phyloP scores from a whole-genome alignment of 2,888 invertebrate species.

The Diaphora mendica region DNA sequence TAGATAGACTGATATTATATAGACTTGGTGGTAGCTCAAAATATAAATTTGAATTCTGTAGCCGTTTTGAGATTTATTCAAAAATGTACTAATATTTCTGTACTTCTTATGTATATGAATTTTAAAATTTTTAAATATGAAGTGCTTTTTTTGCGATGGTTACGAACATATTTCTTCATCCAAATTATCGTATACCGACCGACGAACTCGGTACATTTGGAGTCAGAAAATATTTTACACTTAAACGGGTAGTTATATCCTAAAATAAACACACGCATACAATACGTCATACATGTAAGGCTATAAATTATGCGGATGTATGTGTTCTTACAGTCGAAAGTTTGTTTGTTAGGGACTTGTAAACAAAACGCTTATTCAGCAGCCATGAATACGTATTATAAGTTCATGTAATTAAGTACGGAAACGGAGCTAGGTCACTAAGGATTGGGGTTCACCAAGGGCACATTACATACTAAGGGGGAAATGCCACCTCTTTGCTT shows the following conservation, averaged over 20 bases:
- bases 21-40: no score
- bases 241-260: neutral
- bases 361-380: slow-evolving; percentile 7
- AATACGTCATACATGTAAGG: neutral
- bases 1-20: no score
- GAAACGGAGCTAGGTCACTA: neutral
- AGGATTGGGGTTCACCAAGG: neutral
- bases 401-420: neutral
- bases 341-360: slow-evolving; percentile 8
- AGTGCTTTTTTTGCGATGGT: no score
- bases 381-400: slow-evolving; percentile 9
- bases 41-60: no score
- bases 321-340: neutral
- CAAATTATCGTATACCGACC: no score
- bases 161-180: no score
- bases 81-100: no score
- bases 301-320: neutral
- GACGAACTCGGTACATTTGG: no score
- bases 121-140: no score
- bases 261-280: neutral
- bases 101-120: no score
- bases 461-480: neutral
- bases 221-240: neutral
- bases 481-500: neutral
- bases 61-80: neutral